These are phyloP conservation scores for Fulica atra DNA, from an alignment of 2,113 vertebrate species.

Conservation along the genomic window DNA sequence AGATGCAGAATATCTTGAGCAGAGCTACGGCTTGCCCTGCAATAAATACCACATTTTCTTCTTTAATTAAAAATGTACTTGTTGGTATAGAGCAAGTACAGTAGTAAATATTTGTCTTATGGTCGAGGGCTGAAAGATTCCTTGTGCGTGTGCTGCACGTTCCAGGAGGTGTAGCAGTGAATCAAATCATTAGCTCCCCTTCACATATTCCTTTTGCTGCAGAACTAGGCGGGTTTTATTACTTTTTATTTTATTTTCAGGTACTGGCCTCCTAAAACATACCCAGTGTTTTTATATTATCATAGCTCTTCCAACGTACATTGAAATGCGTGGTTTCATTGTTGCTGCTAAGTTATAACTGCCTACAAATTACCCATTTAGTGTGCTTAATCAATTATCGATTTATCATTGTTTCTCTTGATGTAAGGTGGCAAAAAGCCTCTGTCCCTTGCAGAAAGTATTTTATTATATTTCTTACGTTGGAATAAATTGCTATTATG, in stretches of 20 bases:
- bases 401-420: slow-evolving; percentile 63
- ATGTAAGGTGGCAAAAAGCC: slow-evolving; percentile 50
- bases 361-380: slow-evolving; percentile 6
- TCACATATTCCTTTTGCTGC: neutral
- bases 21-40: neutral
- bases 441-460: slow-evolving; percentile 33
- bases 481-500: slow-evolving; percentile 65
- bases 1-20: slow-evolving; percentile 42
- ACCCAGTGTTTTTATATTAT: neutral
- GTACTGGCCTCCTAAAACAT: neutral
- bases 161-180: neutral
- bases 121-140: slow-evolving; percentile 16
- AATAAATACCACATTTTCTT: slow-evolving; percentile 46
- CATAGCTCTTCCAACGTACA: neutral
- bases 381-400: slow-evolving; percentile 46
- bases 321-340: neutral
- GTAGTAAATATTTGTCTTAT: slow-evolving; percentile 26
- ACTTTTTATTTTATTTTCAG: neutral
- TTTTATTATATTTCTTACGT: slow-evolving; percentile 61
- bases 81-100: neutral
- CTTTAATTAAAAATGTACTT: neutral
- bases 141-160: neutral
- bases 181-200: slow-evolving; percentile 19
- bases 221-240: neutral
- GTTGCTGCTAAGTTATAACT: slow-evolving; percentile 23